Evolutionary conservation across 2,888 invertebrate species (phyloP), one percentile per base, ranked within the genome.

Genomic region (Ptycholaimellus sp.): DNA sequence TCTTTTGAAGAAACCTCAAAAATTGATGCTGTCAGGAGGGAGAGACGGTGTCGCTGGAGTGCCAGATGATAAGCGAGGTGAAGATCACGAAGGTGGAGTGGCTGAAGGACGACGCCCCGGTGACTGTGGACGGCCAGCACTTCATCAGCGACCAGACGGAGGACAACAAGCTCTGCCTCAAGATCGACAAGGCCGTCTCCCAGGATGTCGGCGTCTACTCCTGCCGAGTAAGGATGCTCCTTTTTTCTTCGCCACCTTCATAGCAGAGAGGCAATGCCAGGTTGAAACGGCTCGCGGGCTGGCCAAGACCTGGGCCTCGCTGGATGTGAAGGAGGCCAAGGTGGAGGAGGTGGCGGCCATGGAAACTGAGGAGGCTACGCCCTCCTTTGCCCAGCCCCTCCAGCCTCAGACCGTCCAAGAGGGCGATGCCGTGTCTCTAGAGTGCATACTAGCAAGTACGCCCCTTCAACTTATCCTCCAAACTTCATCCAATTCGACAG

Each of bases 121-220:
- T 47, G 2, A 29, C 36, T 11, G 19, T 39, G 9, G 37, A 33
- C 25, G 40, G 83, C 85, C 25, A 9, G 16, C n/a, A 20, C 36
- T 36, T 17, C 11, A 36, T 6, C 16, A 9, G 25, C 25, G 13
- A 25, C 25, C 7, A 25, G 25, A 7, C 13, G 25, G 13, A 13
- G 9, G 13, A 25, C 7, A 25, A 13, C 25, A 25, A 9, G 25
- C 7, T n/a, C n/a, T n/a, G 43, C 14, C 52, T 63, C 31, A 49
- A 57, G 29, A 55, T 62, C 33, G 54, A 59, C 38, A 50, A 56
- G 31, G 54, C 58, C 7, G 50, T 51, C 28, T 44, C 47, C 19
- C 53, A 50, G 11, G 63, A 64, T 44, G 57, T 57, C 32, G 63
- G 62, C 25, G 70, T 79, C 30, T 90, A 90, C 59, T 72, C 73